Conservation (phyloP, 2,113 vertebrate genomes). For the Emberiza fucata region DNA sequence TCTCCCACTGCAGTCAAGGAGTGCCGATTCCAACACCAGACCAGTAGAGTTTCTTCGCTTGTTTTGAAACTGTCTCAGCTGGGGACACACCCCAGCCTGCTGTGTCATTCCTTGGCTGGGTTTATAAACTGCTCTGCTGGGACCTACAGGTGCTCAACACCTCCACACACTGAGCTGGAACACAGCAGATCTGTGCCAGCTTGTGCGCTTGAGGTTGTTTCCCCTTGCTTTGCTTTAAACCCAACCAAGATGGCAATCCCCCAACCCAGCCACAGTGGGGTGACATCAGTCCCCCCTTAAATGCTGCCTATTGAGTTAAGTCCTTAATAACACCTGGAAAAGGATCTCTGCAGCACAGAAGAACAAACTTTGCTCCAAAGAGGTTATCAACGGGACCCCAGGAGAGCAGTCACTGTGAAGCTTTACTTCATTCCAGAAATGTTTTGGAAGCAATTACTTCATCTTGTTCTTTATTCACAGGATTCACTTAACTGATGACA, state of each 20-base stretch:
- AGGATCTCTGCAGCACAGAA: background rate
- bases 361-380: constrained; percentile 12
- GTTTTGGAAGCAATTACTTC: constrained; percentile 69
- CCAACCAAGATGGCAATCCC: background rate
- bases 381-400: constrained; percentile 24
- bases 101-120: background rate
- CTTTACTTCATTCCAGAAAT: constrained; percentile 59
- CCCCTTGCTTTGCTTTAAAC: background rate
- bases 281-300: background rate
- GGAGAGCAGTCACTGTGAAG: constrained; percentile 48
- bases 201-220: background rate
- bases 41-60: background rate
- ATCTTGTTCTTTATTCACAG: constrained; percentile 50
- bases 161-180: background rate
- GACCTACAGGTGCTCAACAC: background rate
- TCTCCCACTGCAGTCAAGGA: background rate
- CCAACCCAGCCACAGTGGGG: background rate
- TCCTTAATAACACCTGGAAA: background rate
- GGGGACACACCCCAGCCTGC: background rate
- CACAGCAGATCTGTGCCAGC: no score
- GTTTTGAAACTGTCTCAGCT: background rate
- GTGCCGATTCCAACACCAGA: background rate
- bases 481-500: constrained; percentile 64
- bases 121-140: background rate
- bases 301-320: background rate